phyloP scores from a whole-genome alignment of 2,888 invertebrate species.

The Drosophila mulleri region DNA sequence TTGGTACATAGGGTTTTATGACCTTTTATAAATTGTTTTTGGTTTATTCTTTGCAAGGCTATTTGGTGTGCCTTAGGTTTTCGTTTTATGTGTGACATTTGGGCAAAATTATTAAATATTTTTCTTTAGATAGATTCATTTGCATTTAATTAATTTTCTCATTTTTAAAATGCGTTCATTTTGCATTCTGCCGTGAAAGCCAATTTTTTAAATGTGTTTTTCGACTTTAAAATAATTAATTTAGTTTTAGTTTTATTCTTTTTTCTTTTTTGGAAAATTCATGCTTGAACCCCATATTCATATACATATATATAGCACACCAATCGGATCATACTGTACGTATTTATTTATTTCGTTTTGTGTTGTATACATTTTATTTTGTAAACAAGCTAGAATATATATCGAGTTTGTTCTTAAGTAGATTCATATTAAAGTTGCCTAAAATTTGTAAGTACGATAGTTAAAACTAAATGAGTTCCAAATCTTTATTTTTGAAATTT shows the following conservation, averaged over 20 bases:
- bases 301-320: constrained; percentile 25
- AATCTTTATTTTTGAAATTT: constrained; percentile 19
- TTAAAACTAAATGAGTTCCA: constrained; percentile 73
- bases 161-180: constrained; percentile 45
- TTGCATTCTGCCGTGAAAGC: constrained; percentile 50
- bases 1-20: constrained; percentile 47
- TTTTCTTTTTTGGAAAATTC: constrained; percentile 11
- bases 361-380: constrained; percentile 48
- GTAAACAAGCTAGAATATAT: constrained; percentile 76
- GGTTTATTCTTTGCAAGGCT: constrained; percentile 64
- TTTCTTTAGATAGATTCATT: constrained; percentile 41
- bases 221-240: constrained; percentile 36
- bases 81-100: constrained; percentile 52
- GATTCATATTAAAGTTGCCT: constrained; percentile 74
- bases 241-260: neutral
- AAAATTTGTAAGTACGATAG: constrained; percentile 66
- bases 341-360: constrained; percentile 30
- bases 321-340: constrained; percentile 30
- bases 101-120: constrained; percentile 57
- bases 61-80: constrained; percentile 72
- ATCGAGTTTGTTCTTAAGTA: constrained; percentile 65
- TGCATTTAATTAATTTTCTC: constrained; percentile 33
- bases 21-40: constrained; percentile 52
- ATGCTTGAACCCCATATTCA: constrained; percentile 37
- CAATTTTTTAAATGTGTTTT: constrained; percentile 35